Evolutionary conservation across 2,797 vertebrate genomes (phyloP).

Genomic region (Mionectes olivaceus): DNA sequence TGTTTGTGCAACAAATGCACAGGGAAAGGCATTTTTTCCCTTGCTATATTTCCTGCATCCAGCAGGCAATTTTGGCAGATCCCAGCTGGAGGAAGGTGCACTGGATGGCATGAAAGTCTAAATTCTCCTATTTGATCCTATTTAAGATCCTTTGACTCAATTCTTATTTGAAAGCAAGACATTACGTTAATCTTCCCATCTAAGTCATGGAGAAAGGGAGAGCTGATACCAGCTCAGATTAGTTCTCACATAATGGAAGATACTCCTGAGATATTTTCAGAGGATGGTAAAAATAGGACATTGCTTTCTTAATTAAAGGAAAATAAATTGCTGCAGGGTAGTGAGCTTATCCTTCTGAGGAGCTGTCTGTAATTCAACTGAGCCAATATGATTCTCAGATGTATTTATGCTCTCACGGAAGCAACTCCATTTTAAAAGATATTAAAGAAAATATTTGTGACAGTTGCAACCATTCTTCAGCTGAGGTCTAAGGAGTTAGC

Average conservation of each 20-base stretch:
- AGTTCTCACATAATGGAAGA: background rate
- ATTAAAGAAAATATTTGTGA: background rate
- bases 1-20: accelerated
- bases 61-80: background rate
- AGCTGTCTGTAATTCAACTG: background rate
- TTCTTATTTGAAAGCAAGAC: background rate
- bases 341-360: background rate
- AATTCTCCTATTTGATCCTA: background rate
- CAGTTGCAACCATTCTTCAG: background rate
- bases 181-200: background rate
- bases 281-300: background rate
- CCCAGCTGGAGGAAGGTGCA: background rate
- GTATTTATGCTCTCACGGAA: background rate
- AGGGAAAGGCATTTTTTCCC: background rate
- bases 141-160: background rate
- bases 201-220: background rate
- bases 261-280: background rate
- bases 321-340: background rate
- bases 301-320: background rate
- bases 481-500: background rate
- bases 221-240: background rate
- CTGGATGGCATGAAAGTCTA: background rate
- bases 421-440: background rate
- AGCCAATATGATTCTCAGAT: background rate
- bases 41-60: background rate